phyloP scores from a whole-genome alignment of 2,797 vertebrate genomes.

The Nyctibius grandis region DNA sequence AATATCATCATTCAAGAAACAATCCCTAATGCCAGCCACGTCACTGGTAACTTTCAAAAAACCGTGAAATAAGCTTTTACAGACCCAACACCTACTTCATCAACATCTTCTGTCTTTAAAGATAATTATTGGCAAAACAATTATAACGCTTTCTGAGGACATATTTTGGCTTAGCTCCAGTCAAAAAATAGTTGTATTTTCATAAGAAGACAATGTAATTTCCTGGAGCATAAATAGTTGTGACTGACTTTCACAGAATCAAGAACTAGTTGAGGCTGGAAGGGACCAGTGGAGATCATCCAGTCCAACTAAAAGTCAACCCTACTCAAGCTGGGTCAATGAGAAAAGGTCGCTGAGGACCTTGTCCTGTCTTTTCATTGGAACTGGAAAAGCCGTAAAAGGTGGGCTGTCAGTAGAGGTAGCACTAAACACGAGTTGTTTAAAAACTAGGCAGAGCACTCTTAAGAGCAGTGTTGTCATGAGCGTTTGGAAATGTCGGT shows the following conservation, averaged over 20 bases:
- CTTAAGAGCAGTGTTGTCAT: not conserved
- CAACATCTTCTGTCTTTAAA: not conserved
- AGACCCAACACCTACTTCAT: not conserved
- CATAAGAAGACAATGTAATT: not conserved
- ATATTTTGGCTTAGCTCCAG: not conserved
- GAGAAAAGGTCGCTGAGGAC: not conserved
- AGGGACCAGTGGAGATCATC: not conserved
- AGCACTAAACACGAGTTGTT: not conserved
- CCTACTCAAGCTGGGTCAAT: not conserved
- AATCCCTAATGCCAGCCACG: fast-evolving
- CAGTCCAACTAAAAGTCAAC: not conserved
- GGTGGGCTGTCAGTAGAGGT: not conserved
- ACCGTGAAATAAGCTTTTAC: not conserved
- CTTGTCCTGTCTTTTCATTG: not conserved
- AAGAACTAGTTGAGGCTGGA: not conserved
- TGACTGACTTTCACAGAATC: not conserved
- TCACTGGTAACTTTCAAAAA: not conserved
- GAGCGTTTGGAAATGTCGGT: not conserved
- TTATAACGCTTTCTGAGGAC: not conserved
- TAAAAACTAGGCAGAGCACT: not conserved
- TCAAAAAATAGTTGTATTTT: not conserved
- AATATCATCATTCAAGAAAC: not conserved
- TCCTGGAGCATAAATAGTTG: not conserved
- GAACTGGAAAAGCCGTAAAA: not conserved
- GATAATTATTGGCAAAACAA: not conserved